Evolutionary conservation across 2,113 vertebrate species (phyloP).

Genomic region (Oreochromis spilurus): DNA sequence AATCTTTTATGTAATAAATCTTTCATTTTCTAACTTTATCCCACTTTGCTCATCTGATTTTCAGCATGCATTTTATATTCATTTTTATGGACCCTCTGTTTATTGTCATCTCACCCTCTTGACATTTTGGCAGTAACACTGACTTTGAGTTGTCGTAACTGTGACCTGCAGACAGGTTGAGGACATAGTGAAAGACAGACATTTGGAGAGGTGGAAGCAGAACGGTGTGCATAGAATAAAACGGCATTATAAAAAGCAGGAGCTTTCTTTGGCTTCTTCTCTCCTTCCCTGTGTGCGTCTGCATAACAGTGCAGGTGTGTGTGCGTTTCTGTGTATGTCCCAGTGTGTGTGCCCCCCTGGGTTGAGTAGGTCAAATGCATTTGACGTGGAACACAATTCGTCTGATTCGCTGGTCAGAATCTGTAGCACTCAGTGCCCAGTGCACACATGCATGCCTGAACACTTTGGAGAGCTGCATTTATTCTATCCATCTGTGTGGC

Average conservation of each 20-base stretch:
- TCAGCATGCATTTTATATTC: constrained; percentile 12
- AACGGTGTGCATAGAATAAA: constrained; percentile 1
- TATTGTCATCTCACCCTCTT: constrained; percentile 34
- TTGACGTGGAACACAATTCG: constrained; percentile 30
- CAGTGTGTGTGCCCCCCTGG: not conserved
- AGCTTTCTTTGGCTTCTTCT: not conserved
- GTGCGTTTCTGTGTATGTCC: not conserved
- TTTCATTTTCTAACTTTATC: not conserved
- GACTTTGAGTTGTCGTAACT: constrained; percentile 57
- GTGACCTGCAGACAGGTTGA: constrained; percentile 49
- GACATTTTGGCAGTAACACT: constrained; percentile 50
- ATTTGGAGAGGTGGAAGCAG: not conserved
- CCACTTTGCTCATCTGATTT: not conserved
- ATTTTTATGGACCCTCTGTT: not conserved
- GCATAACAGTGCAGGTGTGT: not conserved
- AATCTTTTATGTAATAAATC: not conserved
- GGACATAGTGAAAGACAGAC: constrained; percentile 28
- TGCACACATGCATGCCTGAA: not conserved
- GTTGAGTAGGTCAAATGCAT: constrained; percentile 28
- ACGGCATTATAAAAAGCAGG: not conserved
- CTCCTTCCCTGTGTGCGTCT: not conserved
- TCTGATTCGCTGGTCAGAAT: not conserved
- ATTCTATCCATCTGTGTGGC: not conserved
- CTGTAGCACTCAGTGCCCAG: not conserved
- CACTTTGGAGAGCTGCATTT: not conserved